Base-by-base conservation (phyloP, 2,888 invertebrate species). In the Andrena haemorrhoa region DNA sequence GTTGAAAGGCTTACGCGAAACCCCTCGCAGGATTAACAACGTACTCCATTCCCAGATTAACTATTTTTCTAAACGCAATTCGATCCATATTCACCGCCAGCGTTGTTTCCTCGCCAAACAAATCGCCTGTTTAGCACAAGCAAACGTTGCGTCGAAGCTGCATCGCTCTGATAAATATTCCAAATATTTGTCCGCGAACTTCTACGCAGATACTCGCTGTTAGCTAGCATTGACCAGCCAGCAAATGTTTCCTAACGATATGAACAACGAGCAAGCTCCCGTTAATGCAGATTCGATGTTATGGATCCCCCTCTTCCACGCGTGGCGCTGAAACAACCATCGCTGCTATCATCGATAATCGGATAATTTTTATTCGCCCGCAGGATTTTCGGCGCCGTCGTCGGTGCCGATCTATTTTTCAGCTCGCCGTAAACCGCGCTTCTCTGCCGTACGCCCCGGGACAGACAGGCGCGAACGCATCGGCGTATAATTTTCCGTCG, bases 401-500 rank as follows among this genome's bases (percentile, higher is more conserved):
- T 49, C 65, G 2, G 26, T 53, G 31, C 23, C 66, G 60, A 79
- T 81, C 78, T 73, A 73, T 78, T 75, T 75, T 56, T 58, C 23
- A n/a, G 31, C 29, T n/a, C 56, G 10, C n/a, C 63, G 53, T 51
- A 35, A 2, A 77, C 29, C 49, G 41, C 7, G 35, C 31, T 58
- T 47, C 60, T 29, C 65, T 35, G 26, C 31, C 31, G 31, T 41
- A 31, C 16, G 29, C 33, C 16, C 20, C 20, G 2, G 20, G 70
- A 78, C 53, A 64, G 53, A 60, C 71, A 29, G 47, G 71, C 53
- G 69, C 7, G 72, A 74, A 69, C 60, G 41, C 76, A 73, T 73
- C 77, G 75, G 82, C 60, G 74, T 86, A 86, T 86, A 86, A 86
- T 86, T 86, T 41, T 84, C 65, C 68, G 63, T 23, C 82, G 77